Evolutionary conservation across 2,113 vertebrate genomes (phyloP).

Genomic region (Actenoides hombroni): DNA sequence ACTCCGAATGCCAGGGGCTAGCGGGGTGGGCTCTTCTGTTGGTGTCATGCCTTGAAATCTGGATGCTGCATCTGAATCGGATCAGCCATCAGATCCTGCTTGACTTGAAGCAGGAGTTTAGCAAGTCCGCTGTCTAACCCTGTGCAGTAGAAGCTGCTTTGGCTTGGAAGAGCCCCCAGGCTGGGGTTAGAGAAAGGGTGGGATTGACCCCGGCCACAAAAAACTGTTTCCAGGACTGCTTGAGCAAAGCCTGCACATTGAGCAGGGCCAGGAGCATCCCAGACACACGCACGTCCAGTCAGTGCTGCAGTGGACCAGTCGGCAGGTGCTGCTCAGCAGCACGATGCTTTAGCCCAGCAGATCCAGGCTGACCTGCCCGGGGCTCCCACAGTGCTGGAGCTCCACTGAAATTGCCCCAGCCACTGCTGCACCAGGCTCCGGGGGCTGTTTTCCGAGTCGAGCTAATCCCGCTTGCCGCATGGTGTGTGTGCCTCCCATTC

Average conservation of each 20-base stretch:
- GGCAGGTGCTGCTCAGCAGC: background rate
- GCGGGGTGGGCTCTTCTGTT: background rate
- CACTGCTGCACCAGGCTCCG: background rate
- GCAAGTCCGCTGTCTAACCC: background rate
- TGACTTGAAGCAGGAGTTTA: background rate
- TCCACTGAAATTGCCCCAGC: background rate
- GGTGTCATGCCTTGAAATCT: background rate
- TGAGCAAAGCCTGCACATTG: background rate
- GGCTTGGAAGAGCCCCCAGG: background rate
- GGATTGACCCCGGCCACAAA: background rate
- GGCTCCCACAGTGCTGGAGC: background rate
- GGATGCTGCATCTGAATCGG: background rate
- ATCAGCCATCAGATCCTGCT: background rate
- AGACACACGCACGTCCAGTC: accelerated
- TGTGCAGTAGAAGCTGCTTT: background rate
- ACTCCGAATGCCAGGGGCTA: background rate
- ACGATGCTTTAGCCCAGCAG: background rate
- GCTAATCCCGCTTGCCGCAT: conserved; percentile 18
- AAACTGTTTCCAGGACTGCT: background rate
- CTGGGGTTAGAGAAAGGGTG: background rate
- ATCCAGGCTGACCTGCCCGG: background rate
- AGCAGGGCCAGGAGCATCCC: background rate
- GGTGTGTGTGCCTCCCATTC: conserved; percentile 11
- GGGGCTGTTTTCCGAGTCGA: background rate
- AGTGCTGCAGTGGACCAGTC: accelerated